Base-by-base conservation (phyloP, 2,888 invertebrate species). In the Augochlorella aurata region DNA sequence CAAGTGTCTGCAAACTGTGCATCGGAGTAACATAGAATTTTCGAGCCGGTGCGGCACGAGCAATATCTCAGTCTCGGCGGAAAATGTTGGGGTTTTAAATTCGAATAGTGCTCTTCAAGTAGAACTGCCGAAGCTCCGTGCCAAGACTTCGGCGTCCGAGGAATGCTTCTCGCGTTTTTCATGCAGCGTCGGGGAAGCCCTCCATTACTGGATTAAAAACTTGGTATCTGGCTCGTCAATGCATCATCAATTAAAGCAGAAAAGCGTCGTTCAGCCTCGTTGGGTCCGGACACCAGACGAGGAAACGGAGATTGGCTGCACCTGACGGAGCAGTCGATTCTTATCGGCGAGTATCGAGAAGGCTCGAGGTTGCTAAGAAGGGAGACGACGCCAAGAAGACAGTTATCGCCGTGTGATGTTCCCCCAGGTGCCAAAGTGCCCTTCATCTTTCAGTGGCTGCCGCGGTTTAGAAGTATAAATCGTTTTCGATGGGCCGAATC, bases 401-500 rank as follows among this genome's bases (percentile, higher is more conserved):
- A 72, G 68, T 79, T 83, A 77, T 79, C 81, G 47, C 50, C 75
- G 58, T 44, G 52, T 10, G 72, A 83, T 63, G 67, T 79, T 69
- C 58, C 58, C 77, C 79, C 75, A 63, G 76, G 77, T 82, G 73
- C 45, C 81, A 63, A 67, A 82, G 77, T n/a, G 79, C 73, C 63
- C 79, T 84, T 79, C 79, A 84, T 81, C 78, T 47, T 72, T 45
- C 79, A 21, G 24, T n/a, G 71, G 79, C 71, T 63, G 63, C 54
- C 24, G 9, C 38, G 69, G 38, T 77, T 38, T 71, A 75, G 66
- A 75, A 69, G 72, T 75, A 79, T 77, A 82, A 84, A 85, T 83
- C 81, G 74, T 54, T 74, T 83, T 79, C 79, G 83, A 79, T 78
- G 45, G 81, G 45, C 67, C 54, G 54, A 81, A 76, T 79, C 79